Evolutionary conservation across 2,797 vertebrate genomes (phyloP).

Genomic region (Neostethus bicornis): DNA sequence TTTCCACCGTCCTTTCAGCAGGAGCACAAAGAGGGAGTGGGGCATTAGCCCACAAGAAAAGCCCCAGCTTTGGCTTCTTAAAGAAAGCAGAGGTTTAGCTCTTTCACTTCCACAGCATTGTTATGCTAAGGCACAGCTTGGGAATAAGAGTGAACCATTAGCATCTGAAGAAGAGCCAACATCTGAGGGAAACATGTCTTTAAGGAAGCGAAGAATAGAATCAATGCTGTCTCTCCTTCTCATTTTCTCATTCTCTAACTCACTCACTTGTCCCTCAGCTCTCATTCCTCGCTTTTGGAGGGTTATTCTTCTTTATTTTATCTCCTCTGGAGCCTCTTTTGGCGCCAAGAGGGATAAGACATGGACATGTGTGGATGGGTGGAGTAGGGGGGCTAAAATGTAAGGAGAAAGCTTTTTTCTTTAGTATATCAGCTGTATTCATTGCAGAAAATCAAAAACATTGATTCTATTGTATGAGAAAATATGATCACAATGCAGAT

Average conservation of each 20-base stretch:
- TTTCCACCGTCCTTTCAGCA: slow-evolving; percentile 77
- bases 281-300: slow-evolving; percentile 67
- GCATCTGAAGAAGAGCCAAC: slow-evolving; percentile 87
- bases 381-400: slow-evolving; percentile 46
- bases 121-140: slow-evolving; percentile 82
- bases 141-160: slow-evolving; percentile 83
- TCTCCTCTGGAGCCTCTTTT: slow-evolving; percentile 68
- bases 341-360: slow-evolving; percentile 61
- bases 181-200: slow-evolving; percentile 84
- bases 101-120: slow-evolving; percentile 84
- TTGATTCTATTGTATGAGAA: neutral
- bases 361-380: slow-evolving; percentile 31
- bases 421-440: slow-evolving; percentile 18
- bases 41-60: slow-evolving; percentile 84
- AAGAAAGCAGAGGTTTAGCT: slow-evolving; percentile 86
- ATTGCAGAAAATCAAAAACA: neutral
- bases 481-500: neutral
- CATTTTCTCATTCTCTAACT: slow-evolving; percentile 77
- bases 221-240: slow-evolving; percentile 80
- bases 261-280: slow-evolving; percentile 75
- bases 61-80: slow-evolving; percentile 81
- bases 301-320: slow-evolving; percentile 68
- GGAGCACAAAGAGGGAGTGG: slow-evolving; percentile 78
- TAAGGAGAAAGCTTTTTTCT: slow-evolving; percentile 43
- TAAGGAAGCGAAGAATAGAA: slow-evolving; percentile 81